Evolutionary conservation across 2,888 invertebrate genomes (phyloP).

Genomic region (Scaptomyza polygonia): DNA sequence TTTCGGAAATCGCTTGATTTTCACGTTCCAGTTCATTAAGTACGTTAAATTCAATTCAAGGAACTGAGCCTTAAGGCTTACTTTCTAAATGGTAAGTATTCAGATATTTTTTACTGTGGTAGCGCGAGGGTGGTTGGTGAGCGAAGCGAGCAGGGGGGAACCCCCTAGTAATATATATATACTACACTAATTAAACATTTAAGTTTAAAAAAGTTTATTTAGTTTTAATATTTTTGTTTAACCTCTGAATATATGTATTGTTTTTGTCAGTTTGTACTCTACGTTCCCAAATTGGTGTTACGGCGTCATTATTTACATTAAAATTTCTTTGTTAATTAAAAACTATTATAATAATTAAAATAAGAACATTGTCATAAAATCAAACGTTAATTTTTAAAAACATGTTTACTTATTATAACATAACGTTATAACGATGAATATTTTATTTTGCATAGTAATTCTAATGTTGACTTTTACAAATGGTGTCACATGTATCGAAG

Average conservation of each 20-base stretch:
- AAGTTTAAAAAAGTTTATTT: not conserved
- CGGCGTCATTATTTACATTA: constrained; percentile 60
- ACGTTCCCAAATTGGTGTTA: constrained; percentile 41
- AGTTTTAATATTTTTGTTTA: constrained; percentile 5
- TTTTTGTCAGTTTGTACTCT: constrained; percentile 63
- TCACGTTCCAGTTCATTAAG: no score
- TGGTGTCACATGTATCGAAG: constrained; percentile 50
- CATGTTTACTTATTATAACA: constrained; percentile 60
- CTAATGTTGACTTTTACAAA: constrained; percentile 58
- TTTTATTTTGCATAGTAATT: constrained; percentile 61
- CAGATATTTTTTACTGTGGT: no score
- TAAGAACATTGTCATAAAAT: constrained; percentile 8
- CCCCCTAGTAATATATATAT: no score
- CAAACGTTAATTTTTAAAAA: constrained; percentile 28
- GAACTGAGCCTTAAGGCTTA: no score
- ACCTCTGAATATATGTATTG: constrained; percentile 19
- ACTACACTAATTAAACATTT: not conserved
- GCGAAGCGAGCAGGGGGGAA: no score
- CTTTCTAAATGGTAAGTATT: no score
- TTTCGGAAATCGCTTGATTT: no score
- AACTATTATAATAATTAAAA: constrained; percentile 13
- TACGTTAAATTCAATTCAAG: no score
- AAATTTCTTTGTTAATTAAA: constrained; percentile 7
- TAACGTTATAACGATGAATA: constrained; percentile 62
- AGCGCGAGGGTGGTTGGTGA: no score